Percentiles rank a stretch among this genome's conserved stretches.
Conservation (phyloP, 2,113 vertebrate genomes). For the Nothoprocta pentlandii region DNA sequence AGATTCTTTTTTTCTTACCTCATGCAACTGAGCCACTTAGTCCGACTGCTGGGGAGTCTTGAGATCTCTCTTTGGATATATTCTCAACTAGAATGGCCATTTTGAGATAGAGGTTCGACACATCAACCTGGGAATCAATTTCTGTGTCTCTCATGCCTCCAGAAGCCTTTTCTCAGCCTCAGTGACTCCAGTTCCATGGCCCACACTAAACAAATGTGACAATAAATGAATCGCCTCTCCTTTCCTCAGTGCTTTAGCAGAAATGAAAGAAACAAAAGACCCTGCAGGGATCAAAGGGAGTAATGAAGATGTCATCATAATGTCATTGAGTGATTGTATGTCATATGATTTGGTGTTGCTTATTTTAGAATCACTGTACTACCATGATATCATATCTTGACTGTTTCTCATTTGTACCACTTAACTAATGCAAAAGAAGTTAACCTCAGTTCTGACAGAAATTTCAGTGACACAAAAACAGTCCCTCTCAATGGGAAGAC, state of each 20-base stretch:
- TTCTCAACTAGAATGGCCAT: background rate
- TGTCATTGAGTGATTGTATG: background rate
- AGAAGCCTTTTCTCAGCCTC: background rate
- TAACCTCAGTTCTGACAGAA: background rate
- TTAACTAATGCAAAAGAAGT: background rate
- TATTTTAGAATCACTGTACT: background rate
- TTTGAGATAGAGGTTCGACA: background rate
- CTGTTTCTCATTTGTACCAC: background rate
- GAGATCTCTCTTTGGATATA: background rate
- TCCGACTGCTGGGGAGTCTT: background rate
- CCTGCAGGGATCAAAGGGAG: background rate
- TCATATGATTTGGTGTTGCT: background rate
- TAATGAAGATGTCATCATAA: background rate
- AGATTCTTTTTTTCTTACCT: rapidly evolving
- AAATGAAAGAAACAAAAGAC: background rate
- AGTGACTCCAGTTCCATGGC: background rate
- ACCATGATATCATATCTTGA: background rate
- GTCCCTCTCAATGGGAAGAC: background rate
- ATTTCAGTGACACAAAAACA: background rate
- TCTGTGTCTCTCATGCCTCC: background rate
- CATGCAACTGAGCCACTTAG: background rate
- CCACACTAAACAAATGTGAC: background rate
- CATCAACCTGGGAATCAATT: background rate
- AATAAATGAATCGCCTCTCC: background rate
- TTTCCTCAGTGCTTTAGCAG: background rate